phyloP scores from a whole-genome alignment of 2,797 vertebrate genomes.

The Centroberyx gerrardi region DNA sequence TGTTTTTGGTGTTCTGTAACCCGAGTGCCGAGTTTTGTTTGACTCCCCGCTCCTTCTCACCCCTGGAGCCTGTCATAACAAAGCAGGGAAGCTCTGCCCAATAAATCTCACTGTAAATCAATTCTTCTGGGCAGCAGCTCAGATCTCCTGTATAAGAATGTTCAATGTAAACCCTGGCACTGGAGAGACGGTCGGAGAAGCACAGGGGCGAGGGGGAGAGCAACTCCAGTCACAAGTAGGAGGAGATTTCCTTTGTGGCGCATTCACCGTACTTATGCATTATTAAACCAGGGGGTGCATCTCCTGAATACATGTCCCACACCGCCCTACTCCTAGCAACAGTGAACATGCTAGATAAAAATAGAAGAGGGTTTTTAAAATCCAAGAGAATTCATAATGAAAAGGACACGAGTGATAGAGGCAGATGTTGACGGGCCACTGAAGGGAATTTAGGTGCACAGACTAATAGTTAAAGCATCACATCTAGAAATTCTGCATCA shows the following conservation, averaged over 20 bases:
- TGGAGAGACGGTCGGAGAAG: constrained; percentile 57
- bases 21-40: constrained; percentile 60
- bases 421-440: constrained; percentile 25
- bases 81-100: constrained; percentile 63
- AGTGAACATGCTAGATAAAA: constrained; percentile 79
- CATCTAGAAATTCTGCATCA: not conserved
- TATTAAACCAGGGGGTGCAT: constrained; percentile 83
- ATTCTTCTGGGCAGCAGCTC: constrained; percentile 66
- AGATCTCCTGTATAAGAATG: constrained; percentile 67
- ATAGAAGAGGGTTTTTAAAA: constrained; percentile 79
- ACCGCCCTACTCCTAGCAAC: constrained; percentile 81
- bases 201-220: constrained; percentile 47
- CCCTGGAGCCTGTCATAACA: constrained; percentile 80
- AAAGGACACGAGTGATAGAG: constrained; percentile 47
- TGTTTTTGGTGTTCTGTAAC: constrained; percentile 67
- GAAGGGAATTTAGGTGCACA: constrained; percentile 35
- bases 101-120: constrained; percentile 77
- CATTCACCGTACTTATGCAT: constrained; percentile 77
- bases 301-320: constrained; percentile 73
- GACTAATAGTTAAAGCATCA: constrained; percentile 5
- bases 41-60: constrained; percentile 54
- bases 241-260: constrained; percentile 72
- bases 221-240: constrained; percentile 60
- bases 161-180: constrained; percentile 60
- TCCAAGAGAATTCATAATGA: constrained; percentile 63